Conservation (phyloP, 2,888 invertebrate genomes). For the Slavum lentiscoides region DNA sequence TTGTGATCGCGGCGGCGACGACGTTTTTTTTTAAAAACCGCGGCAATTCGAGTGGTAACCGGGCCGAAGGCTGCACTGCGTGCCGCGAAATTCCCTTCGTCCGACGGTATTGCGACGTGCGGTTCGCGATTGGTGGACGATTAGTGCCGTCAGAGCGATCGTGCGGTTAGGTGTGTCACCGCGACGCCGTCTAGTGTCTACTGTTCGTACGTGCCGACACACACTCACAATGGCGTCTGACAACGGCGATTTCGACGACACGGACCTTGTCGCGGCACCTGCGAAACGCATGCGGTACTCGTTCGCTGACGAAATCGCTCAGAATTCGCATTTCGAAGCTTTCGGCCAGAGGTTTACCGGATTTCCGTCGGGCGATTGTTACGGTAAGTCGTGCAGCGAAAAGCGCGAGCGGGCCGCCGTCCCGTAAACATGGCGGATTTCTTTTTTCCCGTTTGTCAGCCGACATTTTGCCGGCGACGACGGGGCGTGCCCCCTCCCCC, state of each 20-base stretch:
- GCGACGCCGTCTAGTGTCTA: slow-evolving; percentile 9
- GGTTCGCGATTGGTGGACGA: slow-evolving; percentile 25
- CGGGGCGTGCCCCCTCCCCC: slow-evolving; percentile 26
- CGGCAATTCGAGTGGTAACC: neutral
- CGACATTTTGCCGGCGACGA: slow-evolving; percentile 24
- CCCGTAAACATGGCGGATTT: slow-evolving; percentile 35
- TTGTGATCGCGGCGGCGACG: neutral
- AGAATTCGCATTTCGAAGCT: slow-evolving; percentile 40
- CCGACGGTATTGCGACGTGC: neutral
- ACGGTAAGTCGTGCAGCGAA: slow-evolving; percentile 15
- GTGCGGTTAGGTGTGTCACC: slow-evolving; percentile 10
- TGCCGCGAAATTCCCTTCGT: neutral
- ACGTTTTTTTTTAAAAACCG: neutral
- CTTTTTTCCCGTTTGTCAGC: slow-evolving; percentile 21
- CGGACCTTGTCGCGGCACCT: slow-evolving; percentile 46
- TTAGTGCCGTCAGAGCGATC: slow-evolving; percentile 16
- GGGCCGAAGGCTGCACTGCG: slow-evolving; percentile 8
- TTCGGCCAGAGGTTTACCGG: slow-evolving; percentile 44
- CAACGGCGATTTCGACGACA: slow-evolving; percentile 43
- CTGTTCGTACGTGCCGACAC: neutral
- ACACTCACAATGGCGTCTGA: slow-evolving; percentile 18
- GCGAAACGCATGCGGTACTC: slow-evolving; percentile 51
- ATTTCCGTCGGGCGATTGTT: slow-evolving; percentile 47
- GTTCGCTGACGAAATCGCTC: slow-evolving; percentile 41
- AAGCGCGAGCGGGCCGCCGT: neutral